Conservation (phyloP, 1,140 invertebrate genomes). For the Eufriesea mexicana region DNA sequence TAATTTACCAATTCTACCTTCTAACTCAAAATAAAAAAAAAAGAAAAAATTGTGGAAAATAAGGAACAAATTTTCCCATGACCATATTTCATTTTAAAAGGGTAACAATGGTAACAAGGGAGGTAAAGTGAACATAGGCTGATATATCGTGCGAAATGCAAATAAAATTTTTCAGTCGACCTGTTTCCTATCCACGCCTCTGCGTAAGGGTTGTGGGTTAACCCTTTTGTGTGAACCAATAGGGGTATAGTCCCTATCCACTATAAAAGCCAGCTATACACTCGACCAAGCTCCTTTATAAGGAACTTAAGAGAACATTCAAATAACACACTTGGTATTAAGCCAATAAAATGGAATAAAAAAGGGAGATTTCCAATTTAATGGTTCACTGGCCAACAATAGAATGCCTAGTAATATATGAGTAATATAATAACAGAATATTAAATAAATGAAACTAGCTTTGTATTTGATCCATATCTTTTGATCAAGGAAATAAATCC, state of each 20-base stretch:
- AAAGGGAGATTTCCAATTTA: neutral
- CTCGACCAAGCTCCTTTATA: conserved; percentile 3
- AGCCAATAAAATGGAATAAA: neutral
- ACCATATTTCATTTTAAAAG: neutral
- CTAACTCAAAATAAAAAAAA: no score
- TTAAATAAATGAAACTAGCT: neutral
- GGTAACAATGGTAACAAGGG: neutral
- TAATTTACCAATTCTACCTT: no score
- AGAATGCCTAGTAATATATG: neutral
- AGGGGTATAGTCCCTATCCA: conserved; percentile 19
- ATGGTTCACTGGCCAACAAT: neutral
- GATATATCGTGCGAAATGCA: conserved; percentile 38
- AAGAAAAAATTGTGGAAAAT: neutral
- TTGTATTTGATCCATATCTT: neutral
- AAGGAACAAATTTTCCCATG: neutral
- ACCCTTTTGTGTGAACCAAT: conserved; percentile 38
- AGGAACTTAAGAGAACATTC: neutral
- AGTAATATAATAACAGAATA: no score
- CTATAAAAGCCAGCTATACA: conserved; percentile 29
- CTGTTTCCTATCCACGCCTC: conserved; percentile 44
- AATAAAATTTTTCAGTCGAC: conserved; percentile 52
- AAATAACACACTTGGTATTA: neutral
- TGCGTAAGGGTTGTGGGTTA: conserved; percentile 26
- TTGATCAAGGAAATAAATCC: no score
- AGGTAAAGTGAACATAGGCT: neutral